Conservation (phyloP, 2,113 vertebrate genomes). For the Tachuris rubrigastra region DNA sequence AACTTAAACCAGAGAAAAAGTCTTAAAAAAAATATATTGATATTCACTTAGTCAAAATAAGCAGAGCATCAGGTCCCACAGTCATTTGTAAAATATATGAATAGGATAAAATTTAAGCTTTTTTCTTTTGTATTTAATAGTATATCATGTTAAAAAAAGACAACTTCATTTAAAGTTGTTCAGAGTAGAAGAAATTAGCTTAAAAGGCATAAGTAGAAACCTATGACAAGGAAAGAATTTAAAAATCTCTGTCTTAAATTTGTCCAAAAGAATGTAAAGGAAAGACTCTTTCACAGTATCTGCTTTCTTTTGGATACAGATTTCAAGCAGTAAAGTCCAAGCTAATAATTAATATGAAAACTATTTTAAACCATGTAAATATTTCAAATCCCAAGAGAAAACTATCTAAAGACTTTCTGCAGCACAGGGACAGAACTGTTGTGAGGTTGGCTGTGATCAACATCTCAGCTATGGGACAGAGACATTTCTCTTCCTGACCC, state of each 20-base stretch:
- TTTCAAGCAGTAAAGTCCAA: not conserved
- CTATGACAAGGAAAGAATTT: not conserved
- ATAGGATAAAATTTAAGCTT: not conserved
- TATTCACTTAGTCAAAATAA: not conserved
- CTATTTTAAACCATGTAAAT: not conserved
- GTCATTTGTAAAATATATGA: not conserved
- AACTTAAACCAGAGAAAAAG: not conserved
- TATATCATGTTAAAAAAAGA: not conserved
- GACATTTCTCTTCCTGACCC: not conserved
- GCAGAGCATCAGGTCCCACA: not conserved
- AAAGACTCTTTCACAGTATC: not conserved
- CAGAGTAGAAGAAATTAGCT: not conserved
- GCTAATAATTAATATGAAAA: not conserved
- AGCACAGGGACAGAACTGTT: not conserved
- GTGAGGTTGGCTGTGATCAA: not conserved
- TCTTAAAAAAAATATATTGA: not conserved
- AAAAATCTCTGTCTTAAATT: not conserved
- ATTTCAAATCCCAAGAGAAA: not conserved
- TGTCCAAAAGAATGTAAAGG: not conserved
- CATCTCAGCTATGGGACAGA: not conserved
- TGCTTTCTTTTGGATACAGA: not conserved
- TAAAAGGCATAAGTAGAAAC: not conserved
- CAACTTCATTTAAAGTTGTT: not conserved
- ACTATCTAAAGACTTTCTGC: not conserved
- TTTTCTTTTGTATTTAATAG: not conserved